Conservation (phyloP, 2,797 vertebrate genomes). For the Thaleichthys pacificus region DNA sequence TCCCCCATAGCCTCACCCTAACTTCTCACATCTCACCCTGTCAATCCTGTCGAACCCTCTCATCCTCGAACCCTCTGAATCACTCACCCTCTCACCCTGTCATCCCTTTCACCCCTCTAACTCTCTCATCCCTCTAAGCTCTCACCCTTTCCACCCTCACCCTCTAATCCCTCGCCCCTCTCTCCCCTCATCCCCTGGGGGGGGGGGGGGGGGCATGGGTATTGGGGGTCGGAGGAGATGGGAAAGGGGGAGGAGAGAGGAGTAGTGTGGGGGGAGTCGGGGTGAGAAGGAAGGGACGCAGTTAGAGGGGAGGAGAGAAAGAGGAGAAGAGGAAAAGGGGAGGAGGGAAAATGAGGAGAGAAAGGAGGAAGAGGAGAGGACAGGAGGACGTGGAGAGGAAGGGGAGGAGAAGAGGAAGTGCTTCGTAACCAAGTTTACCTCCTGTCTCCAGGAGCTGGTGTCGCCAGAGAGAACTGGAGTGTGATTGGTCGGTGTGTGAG, state of each 20-base stretch:
- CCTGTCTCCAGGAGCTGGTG: slow-evolving; percentile 22
- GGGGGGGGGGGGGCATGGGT: too few species aligned
- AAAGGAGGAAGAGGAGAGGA: neutral
- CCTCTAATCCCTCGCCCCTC: too few species aligned
- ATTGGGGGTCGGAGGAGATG: too few species aligned
- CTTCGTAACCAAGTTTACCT: slow-evolving; percentile 37
- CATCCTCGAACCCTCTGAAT: neutral
- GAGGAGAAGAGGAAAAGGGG: neutral
- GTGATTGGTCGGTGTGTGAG: slow-evolving; percentile 27
- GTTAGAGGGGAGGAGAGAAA: neutral
- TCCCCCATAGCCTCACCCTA: too few species aligned
- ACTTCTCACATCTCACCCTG: too few species aligned
- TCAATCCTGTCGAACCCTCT: neutral
- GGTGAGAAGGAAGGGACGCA: too few species aligned
- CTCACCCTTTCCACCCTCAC: too few species aligned
- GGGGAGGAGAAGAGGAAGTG: slow-evolving; percentile 25
- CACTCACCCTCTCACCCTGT: neutral
- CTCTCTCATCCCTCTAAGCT: neutral
- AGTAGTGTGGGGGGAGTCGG: neutral
- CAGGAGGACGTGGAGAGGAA: neutral
- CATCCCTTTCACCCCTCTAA: neutral
- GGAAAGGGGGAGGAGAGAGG: too few species aligned
- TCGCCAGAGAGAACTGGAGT: slow-evolving; percentile 21
- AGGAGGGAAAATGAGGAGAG: too few species aligned
- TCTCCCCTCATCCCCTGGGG: too few species aligned